Percentiles rank a stretch among this genome's conserved stretches.
These are phyloP conservation scores for Cremastinae sp. DNA, from an alignment of 2,888 invertebrate species.

Conservation along the genomic window DNA sequence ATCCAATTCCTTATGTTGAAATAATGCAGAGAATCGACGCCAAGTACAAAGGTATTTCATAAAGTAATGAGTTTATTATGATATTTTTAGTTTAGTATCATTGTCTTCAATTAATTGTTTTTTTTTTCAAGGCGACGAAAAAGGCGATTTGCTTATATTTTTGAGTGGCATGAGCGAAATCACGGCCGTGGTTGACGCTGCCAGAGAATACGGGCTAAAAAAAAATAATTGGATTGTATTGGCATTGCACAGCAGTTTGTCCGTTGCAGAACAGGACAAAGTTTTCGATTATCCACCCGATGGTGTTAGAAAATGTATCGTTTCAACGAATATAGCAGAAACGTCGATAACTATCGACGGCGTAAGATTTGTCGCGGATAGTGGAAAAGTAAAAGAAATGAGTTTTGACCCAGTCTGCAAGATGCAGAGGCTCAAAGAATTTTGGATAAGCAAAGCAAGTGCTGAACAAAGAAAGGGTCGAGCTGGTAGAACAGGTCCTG, in stretches of 20 bases:
- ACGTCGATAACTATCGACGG: conserved; percentile 99
- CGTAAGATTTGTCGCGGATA: conserved; percentile 97
- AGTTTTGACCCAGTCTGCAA: conserved; percentile 94
- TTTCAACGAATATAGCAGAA: conserved; percentile 99
- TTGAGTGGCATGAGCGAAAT: conserved; percentile 97
- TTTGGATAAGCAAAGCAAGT: conserved; percentile 98
- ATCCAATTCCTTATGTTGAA: conserved; percentile 95
- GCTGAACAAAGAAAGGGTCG: conserved; percentile 98
- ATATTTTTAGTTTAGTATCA: conserved; percentile 32
- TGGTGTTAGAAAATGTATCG: conserved; percentile 96
- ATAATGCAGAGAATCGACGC: conserved; percentile 95
- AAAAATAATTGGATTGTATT: conserved; percentile 95
- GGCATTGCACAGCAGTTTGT: conserved; percentile 95
- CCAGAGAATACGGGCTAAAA: conserved; percentile 89
- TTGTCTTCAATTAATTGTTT: conserved; percentile 31
- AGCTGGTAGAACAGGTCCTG: conserved; percentile 97
- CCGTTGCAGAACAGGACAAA: conserved; percentile 97
- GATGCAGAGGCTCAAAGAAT: conserved; percentile 95
- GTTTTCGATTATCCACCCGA: conserved; percentile 97
- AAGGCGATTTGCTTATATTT: conserved; percentile 97
- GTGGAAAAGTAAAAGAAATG: conserved; percentile 99
- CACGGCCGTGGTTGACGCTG: conserved; percentile 91
- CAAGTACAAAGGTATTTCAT: conserved; percentile 87
- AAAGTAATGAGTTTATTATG: not conserved
- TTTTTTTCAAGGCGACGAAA: conserved; percentile 84